A percentile compares a stretch with the other conserved stretches of the same genome.
Conservation (phyloP, 2,113 vertebrate species). For the Willisornis vidua region DNA sequence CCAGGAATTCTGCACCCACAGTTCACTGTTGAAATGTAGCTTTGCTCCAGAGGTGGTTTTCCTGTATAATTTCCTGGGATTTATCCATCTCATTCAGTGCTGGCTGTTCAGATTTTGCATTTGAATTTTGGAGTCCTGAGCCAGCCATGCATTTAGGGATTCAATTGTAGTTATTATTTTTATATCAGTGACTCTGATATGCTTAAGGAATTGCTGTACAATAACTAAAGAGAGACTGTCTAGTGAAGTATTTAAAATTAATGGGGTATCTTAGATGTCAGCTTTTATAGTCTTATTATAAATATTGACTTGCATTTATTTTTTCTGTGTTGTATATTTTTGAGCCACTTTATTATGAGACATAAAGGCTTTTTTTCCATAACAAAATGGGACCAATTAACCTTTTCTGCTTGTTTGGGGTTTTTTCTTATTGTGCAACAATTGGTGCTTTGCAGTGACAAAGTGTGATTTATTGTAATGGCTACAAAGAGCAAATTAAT, state of each 20-base stretch:
- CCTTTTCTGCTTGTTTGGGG: not conserved
- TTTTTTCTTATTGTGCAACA: not conserved
- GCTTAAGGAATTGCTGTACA: not conserved
- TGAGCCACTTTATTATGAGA: not conserved
- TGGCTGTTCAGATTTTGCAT: not conserved
- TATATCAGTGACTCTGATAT: not conserved
- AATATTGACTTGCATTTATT: not conserved
- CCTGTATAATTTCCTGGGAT: not conserved
- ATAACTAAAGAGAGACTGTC: not conserved
- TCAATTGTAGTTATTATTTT: not conserved
- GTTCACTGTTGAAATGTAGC: not conserved
- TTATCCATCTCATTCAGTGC: fast-evolving
- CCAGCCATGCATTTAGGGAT: not conserved
- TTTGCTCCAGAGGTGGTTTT: not conserved
- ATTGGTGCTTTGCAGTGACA: not conserved
- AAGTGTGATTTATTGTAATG: not conserved
- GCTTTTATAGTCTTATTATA: not conserved
- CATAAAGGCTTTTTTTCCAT: not conserved
- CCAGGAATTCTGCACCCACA: not conserved
- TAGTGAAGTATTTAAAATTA: not conserved
- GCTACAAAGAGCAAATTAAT: not conserved
- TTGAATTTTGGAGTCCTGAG: not conserved
- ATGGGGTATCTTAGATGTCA: not conserved
- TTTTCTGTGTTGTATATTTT: not conserved
- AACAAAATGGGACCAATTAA: not conserved